phyloP scores from a whole-genome alignment of 2,888 invertebrate genomes.

The Ryuthela nishihirai region DNA sequence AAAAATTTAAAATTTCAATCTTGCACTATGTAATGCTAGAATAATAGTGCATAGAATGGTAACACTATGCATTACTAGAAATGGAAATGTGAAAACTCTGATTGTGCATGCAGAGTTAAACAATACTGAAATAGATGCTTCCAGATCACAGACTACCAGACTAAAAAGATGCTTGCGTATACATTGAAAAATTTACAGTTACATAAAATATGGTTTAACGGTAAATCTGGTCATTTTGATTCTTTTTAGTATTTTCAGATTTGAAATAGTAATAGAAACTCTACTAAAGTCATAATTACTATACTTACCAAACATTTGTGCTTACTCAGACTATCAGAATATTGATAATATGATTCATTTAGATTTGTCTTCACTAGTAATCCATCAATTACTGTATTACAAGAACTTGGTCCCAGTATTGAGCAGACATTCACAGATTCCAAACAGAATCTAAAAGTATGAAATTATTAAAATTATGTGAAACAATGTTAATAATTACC shows the following conservation, averaged over 20 bases:
- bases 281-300: too few species aligned
- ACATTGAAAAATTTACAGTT: neutral
- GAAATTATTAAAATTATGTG: slow-evolving; percentile 4
- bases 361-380: slow-evolving; percentile 18
- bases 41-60: too few species aligned
- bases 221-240: neutral
- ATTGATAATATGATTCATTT: neutral
- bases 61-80: too few species aligned
- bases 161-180: neutral
- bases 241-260: neutral
- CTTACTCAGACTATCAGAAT: neutral
- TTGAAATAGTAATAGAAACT: too few species aligned
- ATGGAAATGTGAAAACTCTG: too few species aligned
- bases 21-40: too few species aligned
- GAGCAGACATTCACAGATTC: slow-evolving; percentile 15
- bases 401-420: slow-evolving; percentile 9
- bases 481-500: neutral
- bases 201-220: neutral
- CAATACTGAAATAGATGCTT: too few species aligned
- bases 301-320: slow-evolving; percentile 25
- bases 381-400: slow-evolving; percentile 24
- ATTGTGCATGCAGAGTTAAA: too few species aligned
- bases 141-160: too few species aligned
- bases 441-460: slow-evolving; percentile 17
- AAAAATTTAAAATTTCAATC: too few species aligned